These are phyloP conservation scores for Myripristis murdjan DNA, from an alignment of 2,797 vertebrate species.

Conservation along the genomic window DNA sequence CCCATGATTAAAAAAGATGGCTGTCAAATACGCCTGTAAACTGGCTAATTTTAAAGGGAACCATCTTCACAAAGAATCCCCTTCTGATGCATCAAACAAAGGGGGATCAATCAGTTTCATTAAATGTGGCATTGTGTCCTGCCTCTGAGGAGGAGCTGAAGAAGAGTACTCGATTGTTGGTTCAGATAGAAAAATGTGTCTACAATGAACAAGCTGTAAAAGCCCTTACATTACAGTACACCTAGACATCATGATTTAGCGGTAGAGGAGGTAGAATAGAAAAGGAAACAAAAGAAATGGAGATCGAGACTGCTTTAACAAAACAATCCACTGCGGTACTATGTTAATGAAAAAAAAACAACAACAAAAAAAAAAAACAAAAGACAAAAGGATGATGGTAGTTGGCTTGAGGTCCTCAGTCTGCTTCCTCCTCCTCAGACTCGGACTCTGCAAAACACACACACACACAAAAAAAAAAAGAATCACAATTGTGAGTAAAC, in stretches of 20 bases:
- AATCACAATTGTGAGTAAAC: constrained; percentile 4
- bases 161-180: constrained; percentile 69
- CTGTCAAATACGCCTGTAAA: constrained; percentile 57
- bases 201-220: constrained; percentile 84
- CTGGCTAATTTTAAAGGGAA: constrained; percentile 56
- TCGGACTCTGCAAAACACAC: constrained; percentile 89
- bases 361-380: constrained; percentile 54
- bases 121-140: constrained; percentile 60
- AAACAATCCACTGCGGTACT: constrained; percentile 89
- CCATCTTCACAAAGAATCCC: constrained; percentile 22
- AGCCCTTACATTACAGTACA: constrained; percentile 92
- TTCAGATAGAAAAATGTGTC: constrained; percentile 80
- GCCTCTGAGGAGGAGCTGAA: constrained; percentile 69
- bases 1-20: constrained; percentile 46
- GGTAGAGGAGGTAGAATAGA: constrained; percentile 92
- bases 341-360: constrained; percentile 82
- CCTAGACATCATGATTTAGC: constrained; percentile 89
- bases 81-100: constrained; percentile 40
- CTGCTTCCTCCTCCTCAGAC: constrained; percentile 93
- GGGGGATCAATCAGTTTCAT: constrained; percentile 49
- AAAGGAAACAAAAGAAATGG: constrained; percentile 85
- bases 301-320: constrained; percentile 85
- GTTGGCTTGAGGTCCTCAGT: constrained; percentile 86
- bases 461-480: too few species aligned
- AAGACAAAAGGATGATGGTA: constrained; percentile 54